A percentile compares a stretch with the other conserved stretches of the same genome.
Conservation (phyloP, 2,888 invertebrate genomes). For the Clostera curtula region DNA sequence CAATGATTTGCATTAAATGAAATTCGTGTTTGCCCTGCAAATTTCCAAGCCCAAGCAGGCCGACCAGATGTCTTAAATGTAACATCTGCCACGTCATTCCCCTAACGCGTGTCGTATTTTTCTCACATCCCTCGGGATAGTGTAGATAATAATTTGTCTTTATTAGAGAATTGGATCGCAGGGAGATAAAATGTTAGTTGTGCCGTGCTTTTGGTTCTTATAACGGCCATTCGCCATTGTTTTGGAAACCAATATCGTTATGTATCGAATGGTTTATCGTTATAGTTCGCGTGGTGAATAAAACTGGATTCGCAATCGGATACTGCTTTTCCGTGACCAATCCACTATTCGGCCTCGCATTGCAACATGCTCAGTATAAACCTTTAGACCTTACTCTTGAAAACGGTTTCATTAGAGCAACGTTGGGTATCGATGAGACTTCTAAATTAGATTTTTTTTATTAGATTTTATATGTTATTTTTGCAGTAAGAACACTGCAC, state of each 20-base stretch:
- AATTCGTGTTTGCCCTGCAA: too few relatives aligned
- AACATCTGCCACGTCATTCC: conserved; percentile 48
- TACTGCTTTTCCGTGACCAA: conserved; percentile 33
- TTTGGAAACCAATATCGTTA: conserved; percentile 19
- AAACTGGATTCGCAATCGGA: conserved; percentile 27
- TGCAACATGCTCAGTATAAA: conserved; percentile 19
- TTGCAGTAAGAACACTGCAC: too few relatives aligned
- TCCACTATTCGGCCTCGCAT: conserved; percentile 26
- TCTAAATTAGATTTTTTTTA: too few relatives aligned
- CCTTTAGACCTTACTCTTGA: too few relatives aligned
- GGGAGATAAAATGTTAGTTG: conserved; percentile 11
- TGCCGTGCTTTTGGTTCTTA: conserved; percentile 17
- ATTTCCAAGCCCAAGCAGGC: too few relatives aligned
- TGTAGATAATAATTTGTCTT: conserved; percentile 37
- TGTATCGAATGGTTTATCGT: conserved; percentile 18
- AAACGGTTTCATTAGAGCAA: too few relatives aligned
- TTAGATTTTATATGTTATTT: too few relatives aligned
- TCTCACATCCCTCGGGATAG: conserved; percentile 25
- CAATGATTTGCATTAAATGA: too few relatives aligned
- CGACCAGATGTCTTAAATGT: conserved; percentile 11
- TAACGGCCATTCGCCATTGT: conserved; percentile 21
- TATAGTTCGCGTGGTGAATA: conserved; percentile 34
- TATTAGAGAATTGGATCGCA: conserved; percentile 27
- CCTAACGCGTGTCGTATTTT: conserved; percentile 26
- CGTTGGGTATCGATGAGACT: too few relatives aligned